Base-by-base conservation (phyloP, 1,140 invertebrate genomes). In the Rhopalosiphum maidis region DNA sequence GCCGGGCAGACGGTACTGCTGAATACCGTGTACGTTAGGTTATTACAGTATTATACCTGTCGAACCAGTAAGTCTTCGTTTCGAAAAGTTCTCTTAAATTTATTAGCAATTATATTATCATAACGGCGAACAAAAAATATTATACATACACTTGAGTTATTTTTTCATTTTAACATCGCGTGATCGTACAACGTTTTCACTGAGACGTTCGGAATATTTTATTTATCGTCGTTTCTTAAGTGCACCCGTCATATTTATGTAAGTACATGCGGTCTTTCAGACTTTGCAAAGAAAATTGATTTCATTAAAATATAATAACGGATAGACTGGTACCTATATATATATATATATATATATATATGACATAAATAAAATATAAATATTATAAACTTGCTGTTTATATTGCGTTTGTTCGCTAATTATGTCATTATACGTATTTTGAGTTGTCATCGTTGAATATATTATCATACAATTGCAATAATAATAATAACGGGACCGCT, bases 361-460 rank as follows among this genome's bases (percentile, higher is more conserved):
- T 68, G 9, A 46, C 9, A 46, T 46, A 46, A 8, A 46, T 46
- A 46, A 46, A 46, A 46, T 46, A 46, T 41, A 41, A 41, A 41
- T 41, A 41, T 41, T 41, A 41, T 41, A 41, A 41, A 41, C 60
- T 77, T 77, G 60, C n/a, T 77, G n/a, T 77, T 77, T 77, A n/a
- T 77, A n/a, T n/a, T 77, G n/a, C 15, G 15, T 77, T 85, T 41
- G 37, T 85, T 85, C 37, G 37, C 83, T 41, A 85, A 85, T 85
- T 85, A 85, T 43, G 23, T 85, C 83, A 43, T 85, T 85, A 85
- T 85, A 41, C 23, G 37, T 85, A 85, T 85, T 85, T 85, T 85
- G 23, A 85, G 37, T 85, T 43, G 83, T 87, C 43, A 21, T 87
- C 43, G 30, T n/a, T n/a, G 85, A 87, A 46, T 87, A 46, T 87